These are phyloP conservation scores for Auanema freiburgensis DNA, from an alignment of 2,888 invertebrate genomes.

Conservation along the genomic window DNA sequence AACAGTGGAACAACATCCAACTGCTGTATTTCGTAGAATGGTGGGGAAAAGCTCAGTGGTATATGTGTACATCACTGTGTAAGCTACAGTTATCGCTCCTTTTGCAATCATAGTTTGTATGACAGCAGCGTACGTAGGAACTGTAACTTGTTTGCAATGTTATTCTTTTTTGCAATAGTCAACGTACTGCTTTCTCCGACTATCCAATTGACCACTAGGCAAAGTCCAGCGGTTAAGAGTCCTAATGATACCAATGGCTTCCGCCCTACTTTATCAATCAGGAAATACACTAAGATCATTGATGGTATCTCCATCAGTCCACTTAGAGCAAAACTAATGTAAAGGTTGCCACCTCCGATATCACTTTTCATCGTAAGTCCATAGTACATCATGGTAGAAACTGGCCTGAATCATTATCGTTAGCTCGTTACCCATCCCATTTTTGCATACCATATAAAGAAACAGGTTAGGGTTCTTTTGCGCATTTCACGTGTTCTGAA, in stretches of 20 bases:
- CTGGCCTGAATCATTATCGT: slow-evolving; percentile 69
- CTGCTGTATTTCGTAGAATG: slow-evolving; percentile 81
- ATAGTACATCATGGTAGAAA: slow-evolving; percentile 83
- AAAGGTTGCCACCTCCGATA: slow-evolving; percentile 77
- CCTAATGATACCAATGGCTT: slow-evolving; percentile 39
- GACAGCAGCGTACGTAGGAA: slow-evolving; percentile 26
- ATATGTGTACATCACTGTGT: slow-evolving; percentile 83
- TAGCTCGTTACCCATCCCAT: background rate
- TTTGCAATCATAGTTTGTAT: slow-evolving; percentile 76
- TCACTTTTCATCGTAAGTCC: slow-evolving; percentile 83
- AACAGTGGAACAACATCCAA: slow-evolving; percentile 82
- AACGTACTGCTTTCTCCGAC: slow-evolving; percentile 26
- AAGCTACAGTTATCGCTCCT: slow-evolving; percentile 80
- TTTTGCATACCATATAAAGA: slow-evolving; percentile 39
- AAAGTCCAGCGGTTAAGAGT: slow-evolving; percentile 33
- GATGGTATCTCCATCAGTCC: slow-evolving; percentile 66
- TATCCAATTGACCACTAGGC: slow-evolving; percentile 36
- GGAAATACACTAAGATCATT: slow-evolving; percentile 58
- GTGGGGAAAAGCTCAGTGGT: slow-evolving; percentile 87
- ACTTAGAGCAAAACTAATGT: slow-evolving; percentile 79
- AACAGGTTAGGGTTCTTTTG: slow-evolving; percentile 36
- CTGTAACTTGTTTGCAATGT: slow-evolving; percentile 16
- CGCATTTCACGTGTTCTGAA: slow-evolving; percentile 44
- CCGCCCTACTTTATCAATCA: slow-evolving; percentile 49
- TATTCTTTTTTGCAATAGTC: too few relatives aligned